phyloP scores from a whole-genome alignment of 2,113 vertebrate species.

The Neomonachus schauinslandi region DNA sequence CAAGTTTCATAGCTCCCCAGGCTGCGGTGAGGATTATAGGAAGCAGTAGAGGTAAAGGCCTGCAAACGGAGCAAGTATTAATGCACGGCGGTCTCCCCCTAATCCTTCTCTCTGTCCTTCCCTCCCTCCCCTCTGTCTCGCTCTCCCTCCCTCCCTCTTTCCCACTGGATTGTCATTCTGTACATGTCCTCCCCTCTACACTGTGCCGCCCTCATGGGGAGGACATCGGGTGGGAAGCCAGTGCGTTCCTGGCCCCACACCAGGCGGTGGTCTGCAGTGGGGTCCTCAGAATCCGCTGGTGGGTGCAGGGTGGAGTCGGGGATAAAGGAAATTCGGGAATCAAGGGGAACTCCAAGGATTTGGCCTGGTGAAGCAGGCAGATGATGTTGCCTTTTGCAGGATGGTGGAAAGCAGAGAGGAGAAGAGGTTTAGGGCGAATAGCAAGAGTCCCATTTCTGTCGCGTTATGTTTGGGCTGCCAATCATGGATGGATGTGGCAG shows the following conservation, averaged over 20 bases:
- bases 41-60: not conserved
- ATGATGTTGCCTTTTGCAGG: not conserved
- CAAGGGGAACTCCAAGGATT: not conserved
- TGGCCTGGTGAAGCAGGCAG: not conserved
- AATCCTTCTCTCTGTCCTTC: no score
- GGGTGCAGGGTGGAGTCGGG: not conserved
- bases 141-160: no score
- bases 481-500: rapidly evolving
- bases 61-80: not conserved
- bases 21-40: not conserved
- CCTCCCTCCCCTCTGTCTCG: no score
- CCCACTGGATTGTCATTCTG: not conserved
- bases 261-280: not conserved
- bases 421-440: not conserved
- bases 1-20: not conserved
- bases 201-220: not conserved
- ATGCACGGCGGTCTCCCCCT: not conserved
- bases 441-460: no score
- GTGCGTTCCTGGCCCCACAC: no score
- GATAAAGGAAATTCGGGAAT: not conserved
- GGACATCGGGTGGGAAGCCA: not conserved
- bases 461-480: rapidly evolving
- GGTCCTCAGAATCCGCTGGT: not conserved
- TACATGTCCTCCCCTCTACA: not conserved
- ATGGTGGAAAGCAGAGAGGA: not conserved